Evolutionary conservation across 2,888 invertebrate genomes (phyloP), one percentile per base, ranked within the genome.

Genomic region (Orchestes rusci): DNA sequence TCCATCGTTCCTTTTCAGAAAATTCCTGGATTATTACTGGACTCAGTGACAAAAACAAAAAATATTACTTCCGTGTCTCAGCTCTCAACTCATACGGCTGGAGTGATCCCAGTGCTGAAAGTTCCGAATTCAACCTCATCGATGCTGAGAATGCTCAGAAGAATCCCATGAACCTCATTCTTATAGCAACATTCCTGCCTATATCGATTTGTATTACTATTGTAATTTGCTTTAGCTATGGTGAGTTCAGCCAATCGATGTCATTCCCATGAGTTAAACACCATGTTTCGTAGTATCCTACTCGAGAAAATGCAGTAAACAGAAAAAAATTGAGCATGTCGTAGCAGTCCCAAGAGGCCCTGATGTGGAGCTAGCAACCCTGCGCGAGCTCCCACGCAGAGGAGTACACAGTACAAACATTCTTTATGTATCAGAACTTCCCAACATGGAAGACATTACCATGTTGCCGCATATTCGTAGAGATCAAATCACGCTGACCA

Each of bases 351-450:
- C 59, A 4, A 53, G 64, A 46, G 61, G 56, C n/a, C 80, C 82
- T 3, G 90, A 91, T 60, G 78, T 86, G 0, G 94, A 95, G 63
- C 70, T 94, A 39, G 92, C 92, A 1, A 89, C 85, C 0, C 69
- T 95, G 40, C 74, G 91, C 45, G 87, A 91, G 60, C 75, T 93
- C 16, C 91, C 93, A 0, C 70, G 76, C 16, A 68, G 74, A 43
- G 76, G 79, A 50, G 77, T 89, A 35, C 88, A 91, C 61, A 85
- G 85, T 45, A 82, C 81, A 12, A 92, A 93, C 61, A 82, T 88
- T 36, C 71, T 94, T 3, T 94, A 95, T 61, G 83, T 80, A 43
- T 70, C 71, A 2, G 67, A 71, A 1, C 68, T 69, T 50, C 71
- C 77, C 64, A 62, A 60, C 27, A 62, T 67, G 2, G 72, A 71